phyloP scores from a whole-genome alignment of 1,140 invertebrate genomes.

The Drosophila kikkawai region DNA sequence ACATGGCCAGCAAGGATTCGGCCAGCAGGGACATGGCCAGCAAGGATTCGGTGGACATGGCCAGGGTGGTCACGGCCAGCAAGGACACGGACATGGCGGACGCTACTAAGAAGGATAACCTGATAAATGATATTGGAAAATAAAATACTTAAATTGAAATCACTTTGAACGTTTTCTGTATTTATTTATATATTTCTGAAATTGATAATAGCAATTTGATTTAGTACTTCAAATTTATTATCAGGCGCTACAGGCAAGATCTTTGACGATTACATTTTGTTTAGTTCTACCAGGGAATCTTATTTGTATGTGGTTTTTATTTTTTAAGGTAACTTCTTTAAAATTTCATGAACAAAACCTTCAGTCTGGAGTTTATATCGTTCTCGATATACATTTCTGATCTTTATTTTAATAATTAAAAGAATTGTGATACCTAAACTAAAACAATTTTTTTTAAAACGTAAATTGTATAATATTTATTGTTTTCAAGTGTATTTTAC shows the following conservation, averaged over 20 bases:
- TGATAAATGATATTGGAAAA: not conserved
- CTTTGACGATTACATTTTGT: too few relatives aligned
- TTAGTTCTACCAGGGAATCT: too few relatives aligned
- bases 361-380: not conserved
- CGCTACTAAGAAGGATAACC: constrained; percentile 4
- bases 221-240: too few relatives aligned
- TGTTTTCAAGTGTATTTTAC: not conserved
- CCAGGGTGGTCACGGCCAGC: constrained; percentile 29
- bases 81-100: constrained; percentile 16
- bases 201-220: not conserved
- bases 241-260: not conserved
- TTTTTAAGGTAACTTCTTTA: too few relatives aligned
- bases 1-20: constrained; percentile 16
- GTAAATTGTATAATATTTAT: not conserved
- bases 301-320: too few relatives aligned
- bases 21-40: constrained; percentile 19
- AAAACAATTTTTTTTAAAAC: not conserved
- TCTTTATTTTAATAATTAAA: not conserved
- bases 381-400: not conserved
- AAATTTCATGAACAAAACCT: not conserved
- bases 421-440: not conserved
- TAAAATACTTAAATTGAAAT: not conserved
- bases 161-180: not conserved
- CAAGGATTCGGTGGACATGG: constrained; percentile 27
- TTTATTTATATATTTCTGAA: too few relatives aligned